These are phyloP conservation scores for Carassius auratus DNA, from an alignment of 2,113 vertebrate species.

Conservation along the genomic window DNA sequence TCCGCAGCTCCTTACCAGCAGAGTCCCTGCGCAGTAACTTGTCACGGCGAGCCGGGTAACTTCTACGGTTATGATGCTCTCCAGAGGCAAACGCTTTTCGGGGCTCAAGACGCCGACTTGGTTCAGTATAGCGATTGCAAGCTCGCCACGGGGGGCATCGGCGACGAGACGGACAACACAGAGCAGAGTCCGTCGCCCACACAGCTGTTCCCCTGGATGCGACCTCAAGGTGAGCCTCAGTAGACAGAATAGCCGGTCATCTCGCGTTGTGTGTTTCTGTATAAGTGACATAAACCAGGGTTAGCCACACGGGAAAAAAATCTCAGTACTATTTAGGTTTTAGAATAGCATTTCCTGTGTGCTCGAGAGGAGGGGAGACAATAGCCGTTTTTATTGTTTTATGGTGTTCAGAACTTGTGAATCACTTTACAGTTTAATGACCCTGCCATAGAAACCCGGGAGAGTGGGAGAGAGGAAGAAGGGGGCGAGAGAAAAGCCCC, in stretches of 20 bases:
- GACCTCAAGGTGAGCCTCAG: constrained; percentile 94
- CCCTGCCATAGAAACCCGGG: constrained; percentile 73
- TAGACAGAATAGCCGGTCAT: constrained; percentile 5
- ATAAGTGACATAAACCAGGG: constrained; percentile 38
- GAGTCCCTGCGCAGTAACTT: constrained; percentile 96
- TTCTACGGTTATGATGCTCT: constrained; percentile 98
- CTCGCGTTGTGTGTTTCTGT: constrained; percentile 22
- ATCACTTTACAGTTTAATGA: constrained; percentile 95
- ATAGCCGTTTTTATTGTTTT: constrained; percentile 89
- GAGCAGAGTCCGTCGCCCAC: constrained; percentile 97
- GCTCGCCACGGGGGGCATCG: constrained; percentile 84
- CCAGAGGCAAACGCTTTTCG: constrained; percentile 93
- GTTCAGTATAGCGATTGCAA: constrained; percentile 98
- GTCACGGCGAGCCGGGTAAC: constrained; percentile 94
- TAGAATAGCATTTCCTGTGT: constrained; percentile 73
- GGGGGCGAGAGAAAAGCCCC: constrained; percentile 33
- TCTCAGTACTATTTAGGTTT: constrained; percentile 42
- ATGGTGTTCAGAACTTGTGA: constrained; percentile 89
- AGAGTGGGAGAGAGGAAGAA: constrained; percentile 5
- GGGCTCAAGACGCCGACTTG: constrained; percentile 91
- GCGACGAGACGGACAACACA: constrained; percentile 91
- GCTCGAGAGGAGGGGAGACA: constrained; percentile 65
- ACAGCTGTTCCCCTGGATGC: constrained; percentile 99
- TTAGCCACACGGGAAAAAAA: constrained; percentile 47
- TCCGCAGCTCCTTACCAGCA: constrained; percentile 95